Evolutionary conservation across 2,797 vertebrate species (phyloP).

Genomic region (Onychomys arenicola): DNA sequence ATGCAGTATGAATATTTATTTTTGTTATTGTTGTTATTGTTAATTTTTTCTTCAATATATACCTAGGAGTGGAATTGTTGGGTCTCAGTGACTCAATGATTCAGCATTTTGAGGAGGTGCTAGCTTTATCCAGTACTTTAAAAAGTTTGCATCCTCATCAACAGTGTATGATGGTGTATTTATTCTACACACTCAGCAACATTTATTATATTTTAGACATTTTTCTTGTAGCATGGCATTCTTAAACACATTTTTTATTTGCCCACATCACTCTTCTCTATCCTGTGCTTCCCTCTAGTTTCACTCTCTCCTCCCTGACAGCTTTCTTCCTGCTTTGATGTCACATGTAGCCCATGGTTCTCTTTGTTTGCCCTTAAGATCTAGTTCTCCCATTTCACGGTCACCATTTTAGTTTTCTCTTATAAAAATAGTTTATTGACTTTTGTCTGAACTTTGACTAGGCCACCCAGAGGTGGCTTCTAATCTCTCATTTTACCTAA

Average conservation of each 20-base stretch:
- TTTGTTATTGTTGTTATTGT: background rate
- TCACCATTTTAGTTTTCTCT: background rate
- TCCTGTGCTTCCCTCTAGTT: no score
- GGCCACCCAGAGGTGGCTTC: background rate
- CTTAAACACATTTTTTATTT: background rate
- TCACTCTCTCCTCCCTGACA: no score
- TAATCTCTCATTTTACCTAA: background rate
- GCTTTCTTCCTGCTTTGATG: background rate
- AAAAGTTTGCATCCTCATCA: background rate
- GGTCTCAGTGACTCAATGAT: background rate
- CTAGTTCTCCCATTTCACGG: background rate
- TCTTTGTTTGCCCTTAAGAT: background rate
- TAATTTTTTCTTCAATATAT: background rate
- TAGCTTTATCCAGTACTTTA: background rate
- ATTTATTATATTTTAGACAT: background rate
- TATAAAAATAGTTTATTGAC: background rate
- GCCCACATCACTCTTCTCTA: background rate
- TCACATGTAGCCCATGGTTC: no score
- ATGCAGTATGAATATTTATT: conserved; percentile 24
- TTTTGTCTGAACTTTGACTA: background rate
- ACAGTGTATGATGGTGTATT: background rate
- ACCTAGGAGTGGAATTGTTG: background rate
- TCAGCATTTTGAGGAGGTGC: conserved; percentile 3
- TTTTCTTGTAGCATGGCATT: background rate
- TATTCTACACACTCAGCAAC: conserved; percentile 2